Evolutionary conservation across 92 coral and sea anemone species (phyloP), one percentile per base, ranked within the genome.

Genomic region (Epizoanthus scotinus): DNA sequence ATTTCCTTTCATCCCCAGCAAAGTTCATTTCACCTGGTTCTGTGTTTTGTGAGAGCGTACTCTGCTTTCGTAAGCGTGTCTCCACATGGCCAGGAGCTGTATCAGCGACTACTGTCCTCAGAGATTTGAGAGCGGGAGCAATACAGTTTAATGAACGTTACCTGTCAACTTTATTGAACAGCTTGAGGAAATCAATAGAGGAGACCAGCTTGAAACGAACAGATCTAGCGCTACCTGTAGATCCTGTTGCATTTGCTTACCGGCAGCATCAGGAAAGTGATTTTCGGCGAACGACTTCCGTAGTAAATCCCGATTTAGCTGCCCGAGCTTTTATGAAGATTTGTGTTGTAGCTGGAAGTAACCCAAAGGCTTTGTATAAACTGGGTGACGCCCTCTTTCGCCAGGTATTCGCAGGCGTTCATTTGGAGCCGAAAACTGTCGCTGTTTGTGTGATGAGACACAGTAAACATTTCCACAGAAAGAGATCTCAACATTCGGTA

Each of bases 351-450:
- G 56, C 81, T 31, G 44, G 57, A n/a, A 58, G 47, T 58, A 75
- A 75, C 69, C 17, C 81, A 75, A 75, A 75, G 36, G 81, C 26
- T 58, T 57, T 75, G 57, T 75, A 60, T 59, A 75, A 75, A 40
- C 81, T 75, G 2, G 59, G 81, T 67, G 81, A 75, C 49, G 81
- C 81, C 31, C 81, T 75, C 68, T 75, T 75, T 75, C 56, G 18
- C 13, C 81, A 75, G 53, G 54, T 25, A 15, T 75, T 75, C 42
- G 57, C 12, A 12, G 55, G 38, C 24, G 22, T 59, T 60, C 81
- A 38, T 5, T 59, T 75, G 68, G 17, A 60, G 29, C 68, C 81
- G 18, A 22, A 59, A 60, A 68, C 57, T 38, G 68, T 75, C 44
- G 81, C 81, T 25, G 42, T 12, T 20, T 58, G 55, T 38, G 52